These are phyloP conservation scores for Acronicta leporina DNA, from an alignment of 2,888 invertebrate species.

Conservation along the genomic window DNA sequence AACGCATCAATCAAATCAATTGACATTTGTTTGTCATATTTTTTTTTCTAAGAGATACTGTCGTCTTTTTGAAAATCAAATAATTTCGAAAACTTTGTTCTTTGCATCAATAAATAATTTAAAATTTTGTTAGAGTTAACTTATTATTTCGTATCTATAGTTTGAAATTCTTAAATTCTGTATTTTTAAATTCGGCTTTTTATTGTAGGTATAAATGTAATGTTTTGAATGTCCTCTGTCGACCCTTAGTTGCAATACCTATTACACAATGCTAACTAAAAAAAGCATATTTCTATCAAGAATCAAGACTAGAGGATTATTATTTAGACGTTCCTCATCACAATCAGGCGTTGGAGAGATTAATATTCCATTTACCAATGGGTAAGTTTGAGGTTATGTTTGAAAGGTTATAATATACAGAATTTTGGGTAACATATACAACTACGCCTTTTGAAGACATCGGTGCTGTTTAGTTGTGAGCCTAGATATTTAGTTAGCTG, in stretches of 20 bases:
- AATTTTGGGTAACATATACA: neutral
- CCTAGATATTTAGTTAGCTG: too few species aligned
- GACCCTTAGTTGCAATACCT: constrained; percentile 46
- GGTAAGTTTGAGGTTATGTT: constrained; percentile 83
- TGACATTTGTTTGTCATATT: too few species aligned
- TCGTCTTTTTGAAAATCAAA: too few species aligned
- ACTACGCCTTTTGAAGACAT: too few species aligned
- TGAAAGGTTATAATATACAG: constrained; percentile 64
- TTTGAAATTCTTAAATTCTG: neutral
- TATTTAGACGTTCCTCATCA: constrained; percentile 67
- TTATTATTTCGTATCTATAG: too few species aligned
- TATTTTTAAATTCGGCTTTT: neutral
- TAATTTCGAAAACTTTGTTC: too few species aligned
- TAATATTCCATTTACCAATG: constrained; percentile 88
- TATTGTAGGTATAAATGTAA: constrained; percentile 26
- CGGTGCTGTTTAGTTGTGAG: too few species aligned
- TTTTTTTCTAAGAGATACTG: too few species aligned
- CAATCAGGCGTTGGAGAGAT: constrained; percentile 76
- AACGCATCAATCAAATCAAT: too few species aligned
- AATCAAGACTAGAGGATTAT: constrained; percentile 62
- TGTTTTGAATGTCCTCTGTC: constrained; percentile 50
- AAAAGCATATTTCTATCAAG: constrained; percentile 69
- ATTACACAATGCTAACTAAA: constrained; percentile 73
- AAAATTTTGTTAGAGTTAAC: too few species aligned
- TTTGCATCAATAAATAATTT: too few species aligned